Base-by-base conservation (phyloP, 2,113 vertebrate species). In the Prunella fulvescens region DNA sequence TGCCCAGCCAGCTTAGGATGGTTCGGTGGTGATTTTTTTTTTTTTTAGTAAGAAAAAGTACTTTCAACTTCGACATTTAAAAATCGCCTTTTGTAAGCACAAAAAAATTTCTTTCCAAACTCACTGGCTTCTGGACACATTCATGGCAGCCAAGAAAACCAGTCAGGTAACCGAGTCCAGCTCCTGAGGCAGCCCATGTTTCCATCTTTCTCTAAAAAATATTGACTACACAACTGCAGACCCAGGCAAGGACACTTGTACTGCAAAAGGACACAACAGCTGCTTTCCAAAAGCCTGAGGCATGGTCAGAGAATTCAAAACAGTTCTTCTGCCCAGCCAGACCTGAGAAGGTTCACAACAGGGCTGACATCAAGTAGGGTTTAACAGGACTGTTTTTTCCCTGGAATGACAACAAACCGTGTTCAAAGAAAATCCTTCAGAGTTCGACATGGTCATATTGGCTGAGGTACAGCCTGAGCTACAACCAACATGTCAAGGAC, bases 1-100 rank as follows among this genome's bases (percentile, higher is more conserved):
- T 58, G 51, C 44, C 33, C 89, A 69, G 79, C 50, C 58, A 70
- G 51, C 45, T 70, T 42, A 67, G 69, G 65, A 74, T 37, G 69
- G 73, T 45, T 86, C 1, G 3, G 33, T 47, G 42, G 47, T 25
- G 58, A 77, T 48, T n/a, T 61, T 71, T 80, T 80, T 80, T 80
- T 81, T 44, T 88, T 84, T 64, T 13, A 47, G 84, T n/a, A 90
- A 77, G 50, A 28, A 95, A 91, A 95, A 91, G 47, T 69, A 70
- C 53, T 90, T 92, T 94, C 67, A 88, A 90, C 47, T 93, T 86
- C 64, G 79, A 90, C 74, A 92, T 96, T 94, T 90, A 73, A 77
- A 95, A 96, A 47, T 3, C 0, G 2, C 66, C 66, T 86, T 92
- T 86, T 0, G 0, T 88, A 90, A 91, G 78, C 74, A 86, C 29